Percentiles rank a stretch among this genome's conserved stretches.
Evolutionary conservation across 2,888 invertebrate species (phyloP).

Genomic region (Leptogaster cylindrica): DNA sequence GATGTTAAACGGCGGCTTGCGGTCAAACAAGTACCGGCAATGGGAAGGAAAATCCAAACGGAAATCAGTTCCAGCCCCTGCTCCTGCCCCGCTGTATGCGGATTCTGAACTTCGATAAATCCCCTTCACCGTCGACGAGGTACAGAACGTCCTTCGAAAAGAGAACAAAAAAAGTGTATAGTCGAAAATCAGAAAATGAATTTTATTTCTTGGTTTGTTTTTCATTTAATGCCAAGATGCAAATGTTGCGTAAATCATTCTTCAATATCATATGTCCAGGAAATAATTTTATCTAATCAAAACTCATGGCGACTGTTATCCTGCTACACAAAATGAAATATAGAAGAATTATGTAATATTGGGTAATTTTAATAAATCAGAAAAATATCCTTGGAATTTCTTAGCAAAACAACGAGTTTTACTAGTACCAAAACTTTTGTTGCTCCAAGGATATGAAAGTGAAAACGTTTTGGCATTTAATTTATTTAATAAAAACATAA

Average conservation of each 20-base stretch:
- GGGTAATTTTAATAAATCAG: slow-evolving; percentile 35
- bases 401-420: too few relatives aligned
- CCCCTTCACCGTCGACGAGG: too few relatives aligned
- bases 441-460: slow-evolving; percentile 2
- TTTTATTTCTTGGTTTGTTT: too few relatives aligned
- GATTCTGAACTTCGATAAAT: too few relatives aligned
- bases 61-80: too few relatives aligned
- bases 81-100: too few relatives aligned
- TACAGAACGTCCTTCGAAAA: not conserved
- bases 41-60: too few relatives aligned
- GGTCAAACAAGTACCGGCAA: too few relatives aligned
- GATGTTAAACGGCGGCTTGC: slow-evolving; percentile 35
- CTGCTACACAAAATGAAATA: slow-evolving; percentile 27
- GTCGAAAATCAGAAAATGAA: too few relatives aligned
- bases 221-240: too few relatives aligned
- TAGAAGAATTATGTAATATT: slow-evolving; percentile 26
- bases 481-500: slow-evolving; percentile 33
- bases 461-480: slow-evolving; percentile 32
- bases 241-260: slow-evolving; percentile 18
- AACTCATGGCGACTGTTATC: slow-evolving; percentile 19
- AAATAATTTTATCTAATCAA: slow-evolving; percentile 30
- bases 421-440: too few relatives aligned
- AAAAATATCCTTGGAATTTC: too few relatives aligned
- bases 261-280: slow-evolving; percentile 22
- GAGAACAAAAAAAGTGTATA: slow-evolving; percentile 3